Evolutionary conservation across 2,113 vertebrate genomes (phyloP).

Genomic region (Gorilla gorilla): DNA sequence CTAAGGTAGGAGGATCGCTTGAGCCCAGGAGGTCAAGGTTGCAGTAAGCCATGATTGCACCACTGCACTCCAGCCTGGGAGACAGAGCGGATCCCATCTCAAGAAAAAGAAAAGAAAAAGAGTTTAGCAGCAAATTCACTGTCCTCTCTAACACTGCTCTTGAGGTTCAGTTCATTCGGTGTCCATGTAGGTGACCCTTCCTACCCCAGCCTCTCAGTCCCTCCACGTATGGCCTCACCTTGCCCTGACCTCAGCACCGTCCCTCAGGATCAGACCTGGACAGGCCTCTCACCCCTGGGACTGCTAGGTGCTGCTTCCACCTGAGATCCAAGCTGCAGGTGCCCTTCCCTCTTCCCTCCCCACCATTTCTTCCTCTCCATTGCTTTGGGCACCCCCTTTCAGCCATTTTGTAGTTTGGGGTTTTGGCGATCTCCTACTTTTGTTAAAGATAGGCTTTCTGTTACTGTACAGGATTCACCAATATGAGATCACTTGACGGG

Average conservation of each 20-base stretch:
- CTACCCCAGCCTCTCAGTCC: neutral
- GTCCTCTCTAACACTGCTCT: neutral
- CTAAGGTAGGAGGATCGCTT: too few species aligned
- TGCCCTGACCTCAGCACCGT: neutral
- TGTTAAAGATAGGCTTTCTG: neutral
- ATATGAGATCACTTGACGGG: neutral
- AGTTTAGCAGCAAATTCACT: too few species aligned
- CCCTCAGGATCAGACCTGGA: neutral
- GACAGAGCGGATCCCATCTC: too few species aligned
- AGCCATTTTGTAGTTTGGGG: neutral
- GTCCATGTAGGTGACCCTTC: neutral
- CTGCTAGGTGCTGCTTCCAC: neutral
- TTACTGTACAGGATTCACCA: too few species aligned
- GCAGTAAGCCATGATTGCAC: too few species aligned
- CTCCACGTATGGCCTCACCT: neutral
- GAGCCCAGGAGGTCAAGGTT: too few species aligned
- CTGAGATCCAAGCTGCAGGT: neutral
- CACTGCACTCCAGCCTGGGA: too few species aligned
- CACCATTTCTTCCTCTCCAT: neutral
- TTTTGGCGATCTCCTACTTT: neutral
- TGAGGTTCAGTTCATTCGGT: neutral
- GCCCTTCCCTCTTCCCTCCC: fast-evolving
- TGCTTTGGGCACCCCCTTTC: neutral
- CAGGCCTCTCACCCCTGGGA: neutral
- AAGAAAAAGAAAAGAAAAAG: too few species aligned